Evolutionary conservation across 2,113 vertebrate species (phyloP).

Genomic region (Thryonomys swinderianus): DNA sequence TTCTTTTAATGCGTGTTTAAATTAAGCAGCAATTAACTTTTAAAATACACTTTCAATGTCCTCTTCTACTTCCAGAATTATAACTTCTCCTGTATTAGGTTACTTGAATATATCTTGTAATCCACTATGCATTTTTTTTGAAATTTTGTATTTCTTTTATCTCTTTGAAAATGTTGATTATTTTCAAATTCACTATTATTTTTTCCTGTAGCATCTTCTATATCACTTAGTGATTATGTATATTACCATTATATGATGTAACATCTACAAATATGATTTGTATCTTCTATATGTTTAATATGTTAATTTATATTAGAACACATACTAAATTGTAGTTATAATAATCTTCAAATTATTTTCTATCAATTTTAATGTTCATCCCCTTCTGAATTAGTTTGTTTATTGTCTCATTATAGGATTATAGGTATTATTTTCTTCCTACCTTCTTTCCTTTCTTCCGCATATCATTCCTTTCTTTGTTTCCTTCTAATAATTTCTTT

Average conservation of each 20-base stretch:
- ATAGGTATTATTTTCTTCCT: not conserved
- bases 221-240: not conserved
- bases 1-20: not conserved
- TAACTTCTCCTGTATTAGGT: not conserved
- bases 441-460: not conserved
- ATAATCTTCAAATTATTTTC: not conserved
- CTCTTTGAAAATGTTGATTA: not conserved
- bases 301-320: not conserved
- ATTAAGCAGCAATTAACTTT: not conserved
- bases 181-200: not conserved
- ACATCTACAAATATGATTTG: not conserved
- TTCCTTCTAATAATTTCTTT: not conserved
- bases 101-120: not conserved
- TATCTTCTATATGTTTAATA: not conserved
- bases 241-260: not conserved
- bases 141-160: not conserved
- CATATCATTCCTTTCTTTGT: not conserved
- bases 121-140: not conserved
- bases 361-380: not conserved
- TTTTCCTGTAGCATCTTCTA: not conserved
- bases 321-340: not conserved
- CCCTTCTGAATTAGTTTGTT: not conserved
- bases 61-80: fast-evolving
- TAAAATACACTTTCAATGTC: not conserved
- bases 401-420: not conserved